These are phyloP conservation scores for Ectemnius cavifrons DNA, from an alignment of 2,888 invertebrate species.

Conservation along the genomic window DNA sequence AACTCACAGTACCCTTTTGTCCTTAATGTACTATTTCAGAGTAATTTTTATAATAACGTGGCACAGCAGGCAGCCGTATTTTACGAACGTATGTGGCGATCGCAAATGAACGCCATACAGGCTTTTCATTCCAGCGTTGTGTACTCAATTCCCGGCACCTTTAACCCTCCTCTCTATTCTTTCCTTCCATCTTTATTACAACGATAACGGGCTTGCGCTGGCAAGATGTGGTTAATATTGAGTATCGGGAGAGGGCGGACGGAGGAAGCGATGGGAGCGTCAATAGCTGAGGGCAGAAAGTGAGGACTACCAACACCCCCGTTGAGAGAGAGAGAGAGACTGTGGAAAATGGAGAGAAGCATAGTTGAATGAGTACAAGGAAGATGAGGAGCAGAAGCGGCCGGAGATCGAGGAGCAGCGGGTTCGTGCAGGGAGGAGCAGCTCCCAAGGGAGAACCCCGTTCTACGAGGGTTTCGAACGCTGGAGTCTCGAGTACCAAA, in stretches of 20 bases:
- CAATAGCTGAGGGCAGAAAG: constrained; percentile 5
- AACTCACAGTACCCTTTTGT: no score
- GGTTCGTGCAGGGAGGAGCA: constrained; percentile 17
- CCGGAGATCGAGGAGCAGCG: constrained; percentile 8
- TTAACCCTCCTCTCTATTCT: constrained; percentile 21
- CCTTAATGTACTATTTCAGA: no score
- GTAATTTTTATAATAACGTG: constrained; percentile 50
- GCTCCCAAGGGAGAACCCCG: constrained; percentile 58
- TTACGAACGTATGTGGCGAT: constrained; percentile 20
- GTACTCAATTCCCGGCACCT: no score
- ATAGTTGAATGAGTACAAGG: constrained; percentile 41
- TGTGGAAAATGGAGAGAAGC: constrained; percentile 47
- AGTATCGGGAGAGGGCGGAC: constrained; percentile 47
- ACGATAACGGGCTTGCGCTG: constrained; percentile 62
- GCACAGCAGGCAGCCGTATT: constrained; percentile 38
- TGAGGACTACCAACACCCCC: constrained; percentile 30
- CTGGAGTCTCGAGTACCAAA: constrained; percentile 68
- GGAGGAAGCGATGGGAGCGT: constrained; percentile 4
- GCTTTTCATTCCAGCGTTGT: constrained; percentile 30
- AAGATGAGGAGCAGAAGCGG: neutral
- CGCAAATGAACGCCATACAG: constrained; percentile 53
- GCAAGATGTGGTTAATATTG: constrained; percentile 66
- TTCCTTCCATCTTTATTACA: constrained; percentile 59
- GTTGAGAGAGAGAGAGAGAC: constrained; percentile 29
- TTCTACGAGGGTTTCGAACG: constrained; percentile 61